Percentiles rank a stretch among this genome's conserved stretches.
Evolutionary conservation across 2,888 invertebrate species (phyloP).

Genomic region (Rambutsinella grinnellia): DNA sequence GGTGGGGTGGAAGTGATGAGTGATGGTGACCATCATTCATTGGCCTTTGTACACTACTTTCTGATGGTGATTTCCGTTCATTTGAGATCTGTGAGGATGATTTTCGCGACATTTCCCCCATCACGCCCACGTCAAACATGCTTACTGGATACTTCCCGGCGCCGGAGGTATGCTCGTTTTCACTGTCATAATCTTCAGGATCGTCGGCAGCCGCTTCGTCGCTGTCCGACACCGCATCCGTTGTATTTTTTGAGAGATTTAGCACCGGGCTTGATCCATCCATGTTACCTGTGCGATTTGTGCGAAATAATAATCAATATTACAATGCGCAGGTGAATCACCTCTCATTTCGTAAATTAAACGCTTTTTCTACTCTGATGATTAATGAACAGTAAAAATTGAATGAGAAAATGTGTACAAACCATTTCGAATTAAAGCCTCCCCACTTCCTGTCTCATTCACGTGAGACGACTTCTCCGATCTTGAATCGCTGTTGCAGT

Average conservation of each 20-base stretch:
- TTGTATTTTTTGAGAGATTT: slow-evolving; percentile 89
- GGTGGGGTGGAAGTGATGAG: slow-evolving; percentile 39
- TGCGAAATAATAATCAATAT: slow-evolving; percentile 62
- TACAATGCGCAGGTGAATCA: neutral
- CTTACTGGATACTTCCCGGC: slow-evolving; percentile 58
- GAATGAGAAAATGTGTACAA: slow-evolving; percentile 53
- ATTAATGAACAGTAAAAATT: slow-evolving; percentile 19
- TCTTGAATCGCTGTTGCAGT: slow-evolving; percentile 66
- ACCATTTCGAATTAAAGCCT: slow-evolving; percentile 66
- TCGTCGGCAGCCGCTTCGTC: slow-evolving; percentile 67
- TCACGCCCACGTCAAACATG: slow-evolving; percentile 53
- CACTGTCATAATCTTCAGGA: slow-evolving; percentile 84
- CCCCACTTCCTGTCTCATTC: slow-evolving; percentile 66
- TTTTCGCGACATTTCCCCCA: slow-evolving; percentile 53
- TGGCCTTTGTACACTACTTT: slow-evolving; percentile 50
- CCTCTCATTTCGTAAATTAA: neutral
- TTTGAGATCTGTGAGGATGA: slow-evolving; percentile 58
- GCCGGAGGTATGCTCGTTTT: slow-evolving; percentile 75
- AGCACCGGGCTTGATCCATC: slow-evolving; percentile 92
- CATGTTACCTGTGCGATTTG: slow-evolving; percentile 88
- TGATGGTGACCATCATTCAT: slow-evolving; percentile 38
- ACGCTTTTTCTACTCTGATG: neutral
- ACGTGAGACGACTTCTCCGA: slow-evolving; percentile 64
- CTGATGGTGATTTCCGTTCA: slow-evolving; percentile 64
- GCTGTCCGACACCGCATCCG: slow-evolving; percentile 67